Conservation (phyloP, 1,140 invertebrate genomes). For the Archegozetes longisetosus region DNA sequence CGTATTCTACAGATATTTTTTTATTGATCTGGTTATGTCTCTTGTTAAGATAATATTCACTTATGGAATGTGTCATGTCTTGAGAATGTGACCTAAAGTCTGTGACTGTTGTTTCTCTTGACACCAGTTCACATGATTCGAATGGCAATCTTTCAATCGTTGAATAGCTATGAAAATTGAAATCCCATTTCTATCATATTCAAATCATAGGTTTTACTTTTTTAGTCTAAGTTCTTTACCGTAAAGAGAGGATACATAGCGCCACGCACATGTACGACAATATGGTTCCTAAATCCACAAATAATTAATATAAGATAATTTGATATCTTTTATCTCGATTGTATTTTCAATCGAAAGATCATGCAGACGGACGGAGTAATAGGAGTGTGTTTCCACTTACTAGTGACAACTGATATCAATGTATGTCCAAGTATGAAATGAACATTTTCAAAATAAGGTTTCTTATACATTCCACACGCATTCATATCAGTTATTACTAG, state of each 20-base stretch:
- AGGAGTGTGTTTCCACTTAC: too few species aligned
- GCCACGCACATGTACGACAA: conserved; percentile 12
- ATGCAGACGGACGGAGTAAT: too few species aligned
- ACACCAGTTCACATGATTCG: conserved; percentile 5
- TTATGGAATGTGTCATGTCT: background rate
- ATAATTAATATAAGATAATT: too few species aligned
- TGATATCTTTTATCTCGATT: too few species aligned
- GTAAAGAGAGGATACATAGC: conserved; percentile 14
- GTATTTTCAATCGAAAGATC: too few species aligned
- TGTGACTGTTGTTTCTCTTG: background rate
- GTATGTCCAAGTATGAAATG: too few species aligned
- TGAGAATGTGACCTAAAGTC: background rate
- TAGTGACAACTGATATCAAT: too few species aligned
- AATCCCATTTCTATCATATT: background rate
- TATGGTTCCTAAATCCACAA: too few species aligned
- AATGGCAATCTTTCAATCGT: background rate
- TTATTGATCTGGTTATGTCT: background rate
- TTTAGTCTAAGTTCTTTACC: conserved; percentile 8
- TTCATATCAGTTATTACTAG: too few species aligned
- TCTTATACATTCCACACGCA: too few species aligned
- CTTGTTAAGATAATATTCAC: background rate
- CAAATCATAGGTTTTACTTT: background rate
- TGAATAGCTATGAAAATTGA: background rate
- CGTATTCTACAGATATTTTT: too few species aligned
- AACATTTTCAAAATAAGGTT: too few species aligned